These are phyloP conservation scores for Papilio machaon DNA, from an alignment of 1,140 invertebrate species.

Conservation along the genomic window DNA sequence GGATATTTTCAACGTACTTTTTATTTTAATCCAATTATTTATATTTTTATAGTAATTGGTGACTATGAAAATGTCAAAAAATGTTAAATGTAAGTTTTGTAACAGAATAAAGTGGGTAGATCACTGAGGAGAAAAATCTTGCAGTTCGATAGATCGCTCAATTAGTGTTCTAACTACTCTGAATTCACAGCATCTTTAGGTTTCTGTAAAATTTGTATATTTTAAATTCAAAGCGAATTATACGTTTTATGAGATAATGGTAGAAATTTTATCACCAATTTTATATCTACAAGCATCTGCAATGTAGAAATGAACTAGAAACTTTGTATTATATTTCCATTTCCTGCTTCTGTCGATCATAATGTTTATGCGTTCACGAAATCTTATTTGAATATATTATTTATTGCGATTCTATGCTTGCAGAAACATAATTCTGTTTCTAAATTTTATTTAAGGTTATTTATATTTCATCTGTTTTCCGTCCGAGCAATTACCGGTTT, in stretches of 20 bases:
- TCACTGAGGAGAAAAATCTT: background rate
- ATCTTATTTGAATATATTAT: background rate
- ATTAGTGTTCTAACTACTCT: background rate
- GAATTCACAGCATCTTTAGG: no score
- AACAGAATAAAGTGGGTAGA: background rate
- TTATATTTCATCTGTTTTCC: background rate
- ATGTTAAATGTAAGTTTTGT: background rate
- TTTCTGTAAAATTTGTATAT: no score
- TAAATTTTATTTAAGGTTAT: conserved; percentile 17
- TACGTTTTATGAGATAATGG: no score
- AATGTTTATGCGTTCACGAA: background rate
- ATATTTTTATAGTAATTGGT: conserved; percentile 1
- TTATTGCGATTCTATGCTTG: conserved; percentile 6
- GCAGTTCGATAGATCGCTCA: background rate
- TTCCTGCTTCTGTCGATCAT: background rate
- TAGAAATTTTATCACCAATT: no score
- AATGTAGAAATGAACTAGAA: conserved; percentile 35
- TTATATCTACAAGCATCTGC: no score
- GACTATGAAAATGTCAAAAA: background rate
- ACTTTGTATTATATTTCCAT: background rate
- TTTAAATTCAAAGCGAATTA: no score
- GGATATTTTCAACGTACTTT: conserved; percentile 45
- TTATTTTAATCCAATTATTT: conserved; percentile 33
- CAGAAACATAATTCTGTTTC: conserved; percentile 7
- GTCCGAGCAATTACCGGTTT: conserved; percentile 3